Conservation (phyloP, 1,140 invertebrate species). For the Helicoverpa zea region DNA sequence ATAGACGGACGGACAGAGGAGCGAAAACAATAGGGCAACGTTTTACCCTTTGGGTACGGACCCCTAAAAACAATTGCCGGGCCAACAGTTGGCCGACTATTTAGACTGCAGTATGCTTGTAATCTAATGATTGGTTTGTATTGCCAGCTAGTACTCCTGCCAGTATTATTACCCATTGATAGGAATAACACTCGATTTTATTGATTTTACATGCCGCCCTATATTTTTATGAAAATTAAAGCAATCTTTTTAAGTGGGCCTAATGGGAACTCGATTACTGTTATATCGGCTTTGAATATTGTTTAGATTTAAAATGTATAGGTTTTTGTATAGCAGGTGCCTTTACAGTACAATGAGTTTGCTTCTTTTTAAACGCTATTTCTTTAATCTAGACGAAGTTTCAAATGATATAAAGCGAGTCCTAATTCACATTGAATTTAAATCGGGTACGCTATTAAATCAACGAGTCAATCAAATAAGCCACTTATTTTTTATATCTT, state of each 20-base stretch:
- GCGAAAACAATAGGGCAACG: too few relatives aligned
- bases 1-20: too few relatives aligned
- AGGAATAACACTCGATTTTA: not conserved
- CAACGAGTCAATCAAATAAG: too few relatives aligned
- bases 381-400: too few relatives aligned
- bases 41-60: too few relatives aligned
- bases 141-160: not conserved
- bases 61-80: too few relatives aligned
- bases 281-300: not conserved
- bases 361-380: not conserved
- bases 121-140: not conserved
- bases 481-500: too few relatives aligned
- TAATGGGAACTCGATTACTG: not conserved
- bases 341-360: not conserved
- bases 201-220: not conserved
- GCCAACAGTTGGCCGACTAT: too few relatives aligned
- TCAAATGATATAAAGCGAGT: too few relatives aligned
- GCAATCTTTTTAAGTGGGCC: conserved; percentile 9
- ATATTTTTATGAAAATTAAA: conserved; percentile 3
- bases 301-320: not conserved
- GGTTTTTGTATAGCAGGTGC: not conserved
- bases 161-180: not conserved
- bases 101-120: not conserved
- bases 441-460: too few relatives aligned
- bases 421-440: too few relatives aligned